phyloP scores from a whole-genome alignment of 1,140 invertebrate species.

The Zaprionus inermis region DNA sequence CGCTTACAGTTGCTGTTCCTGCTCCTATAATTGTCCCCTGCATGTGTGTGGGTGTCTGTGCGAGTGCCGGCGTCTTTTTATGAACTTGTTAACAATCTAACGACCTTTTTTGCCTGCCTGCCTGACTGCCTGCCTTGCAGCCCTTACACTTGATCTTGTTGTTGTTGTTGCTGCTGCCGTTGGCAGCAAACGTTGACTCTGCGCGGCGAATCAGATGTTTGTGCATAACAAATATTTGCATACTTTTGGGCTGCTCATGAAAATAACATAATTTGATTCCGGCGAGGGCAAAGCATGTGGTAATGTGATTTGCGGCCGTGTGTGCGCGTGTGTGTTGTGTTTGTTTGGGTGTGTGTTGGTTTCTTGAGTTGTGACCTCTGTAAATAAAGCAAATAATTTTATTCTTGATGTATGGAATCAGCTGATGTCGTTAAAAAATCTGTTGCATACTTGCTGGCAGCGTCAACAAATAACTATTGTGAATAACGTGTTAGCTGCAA shows the following conservation, averaged over 20 bases:
- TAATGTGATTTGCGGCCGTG: slow-evolving; percentile 58
- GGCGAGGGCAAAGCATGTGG: slow-evolving; percentile 29
- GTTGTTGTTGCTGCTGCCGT: slow-evolving; percentile 33
- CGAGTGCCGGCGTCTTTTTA: slow-evolving; percentile 70
- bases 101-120: slow-evolving; percentile 61
- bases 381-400: neutral
- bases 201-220: slow-evolving; percentile 69
- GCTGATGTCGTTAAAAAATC: neutral
- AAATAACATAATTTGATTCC: slow-evolving; percentile 83
- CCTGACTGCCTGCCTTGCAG: slow-evolving; percentile 27
- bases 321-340: slow-evolving; percentile 19
- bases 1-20: slow-evolving; percentile 10
- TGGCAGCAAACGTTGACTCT: slow-evolving; percentile 41
- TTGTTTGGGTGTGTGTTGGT: neutral
- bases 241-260: slow-evolving; percentile 70
- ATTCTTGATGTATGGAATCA: neutral
- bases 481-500: neutral
- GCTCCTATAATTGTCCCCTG: slow-evolving; percentile 43
- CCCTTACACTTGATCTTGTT: slow-evolving; percentile 16
- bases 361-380: neutral
- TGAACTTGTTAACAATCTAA: slow-evolving; percentile 82
- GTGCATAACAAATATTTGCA: slow-evolving; percentile 75
- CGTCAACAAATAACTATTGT: neutral
- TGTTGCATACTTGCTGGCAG: neutral
- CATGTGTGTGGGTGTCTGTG: slow-evolving; percentile 27